Base-by-base conservation (phyloP, 2,888 invertebrate species). In the Caenorhabditis virilis region DNA sequence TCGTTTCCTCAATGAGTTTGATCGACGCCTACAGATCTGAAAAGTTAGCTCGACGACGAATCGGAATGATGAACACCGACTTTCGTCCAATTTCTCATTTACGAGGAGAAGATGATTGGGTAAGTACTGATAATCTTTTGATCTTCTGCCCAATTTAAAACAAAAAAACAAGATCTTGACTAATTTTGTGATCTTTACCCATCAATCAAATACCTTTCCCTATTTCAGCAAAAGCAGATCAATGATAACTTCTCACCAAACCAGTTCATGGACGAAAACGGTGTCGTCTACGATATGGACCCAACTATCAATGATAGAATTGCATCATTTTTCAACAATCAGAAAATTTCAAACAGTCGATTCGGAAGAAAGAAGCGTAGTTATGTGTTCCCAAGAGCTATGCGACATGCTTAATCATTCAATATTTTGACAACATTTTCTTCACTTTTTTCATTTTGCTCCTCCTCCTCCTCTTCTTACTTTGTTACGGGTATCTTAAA, bases 91-190 rank as follows among this genome's bases (percentile, higher is more conserved):
- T 73, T 33, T 55, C 59, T 27, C 69, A 69, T 55, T 59, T 70
- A 25, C 56, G 64, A 38, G 73, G 73, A 43, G 61, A 69, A 47
- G 73, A 73, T 36, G 73, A 73, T 53, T 73, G 73, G 73, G 72
- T 73, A 43, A 48, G 69, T 54, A 15, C 4, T 35, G 4, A 11
- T 33, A 13, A 26, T 35, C 16, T 36, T 16, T 46, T 25, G 41
- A 41, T 0, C 13, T 33, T 20, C 18, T 38, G 26, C 4, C 5
- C 22, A 20, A 36, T 2, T 22, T 30, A 25, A 43, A 27, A 25
- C 15, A 18, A 11, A n/a, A 36, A 36, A n/a, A 11, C 3, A 38
- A 18, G 7, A 18, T 20, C 20, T 38, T 38, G 38, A 38, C 38
- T 20, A 20, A 20, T 20, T 38, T 30, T 5, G 16, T 36, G 4